Evolutionary conservation across 2,113 vertebrate genomes (phyloP).

Genomic region (Monopterus albus): DNA sequence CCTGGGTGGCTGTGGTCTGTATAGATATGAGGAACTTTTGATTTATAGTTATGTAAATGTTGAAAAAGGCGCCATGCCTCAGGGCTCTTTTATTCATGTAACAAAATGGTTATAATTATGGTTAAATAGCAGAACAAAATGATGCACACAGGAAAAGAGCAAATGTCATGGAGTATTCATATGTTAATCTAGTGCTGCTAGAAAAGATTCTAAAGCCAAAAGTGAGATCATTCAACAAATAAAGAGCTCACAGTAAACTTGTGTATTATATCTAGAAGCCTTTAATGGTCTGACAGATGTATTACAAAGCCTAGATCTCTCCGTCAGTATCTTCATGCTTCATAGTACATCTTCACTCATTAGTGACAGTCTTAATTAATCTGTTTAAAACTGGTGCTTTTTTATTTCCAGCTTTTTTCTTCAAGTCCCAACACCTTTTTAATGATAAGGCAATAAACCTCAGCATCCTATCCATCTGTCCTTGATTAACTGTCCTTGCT

Average conservation of each 20-base stretch:
- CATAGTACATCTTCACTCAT: neutral
- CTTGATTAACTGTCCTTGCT: slow-evolving; percentile 5
- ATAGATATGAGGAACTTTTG: slow-evolving; percentile 18
- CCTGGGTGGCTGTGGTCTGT: slow-evolving; percentile 5
- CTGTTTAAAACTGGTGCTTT: slow-evolving; percentile 5
- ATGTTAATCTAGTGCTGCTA: slow-evolving; percentile 20
- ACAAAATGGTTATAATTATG: slow-evolving; percentile 33
- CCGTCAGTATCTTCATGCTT: neutral
- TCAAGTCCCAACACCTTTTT: neutral
- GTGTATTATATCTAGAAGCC: neutral
- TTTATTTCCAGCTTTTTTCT: slow-evolving; percentile 2
- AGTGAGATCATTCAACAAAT: slow-evolving; percentile 4
- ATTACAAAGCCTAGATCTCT: neutral
- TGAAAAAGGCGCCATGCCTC: slow-evolving; percentile 52
- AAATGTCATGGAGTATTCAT: slow-evolving; percentile 45
- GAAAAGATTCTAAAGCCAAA: slow-evolving; percentile 23
- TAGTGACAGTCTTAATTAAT: slow-evolving; percentile 13
- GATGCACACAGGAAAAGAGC: slow-evolving; percentile 29
- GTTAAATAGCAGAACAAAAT: slow-evolving; percentile 28
- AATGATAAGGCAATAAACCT: slow-evolving; percentile 30
- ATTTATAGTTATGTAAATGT: slow-evolving; percentile 58
- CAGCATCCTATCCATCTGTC: slow-evolving; percentile 32
- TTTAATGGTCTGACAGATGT: slow-evolving; percentile 7
- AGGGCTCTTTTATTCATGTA: slow-evolving; percentile 52
- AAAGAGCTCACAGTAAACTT: neutral